These are phyloP conservation scores for Pseudopodoces humilis DNA, from an alignment of 2,113 vertebrate genomes.

Conservation along the genomic window DNA sequence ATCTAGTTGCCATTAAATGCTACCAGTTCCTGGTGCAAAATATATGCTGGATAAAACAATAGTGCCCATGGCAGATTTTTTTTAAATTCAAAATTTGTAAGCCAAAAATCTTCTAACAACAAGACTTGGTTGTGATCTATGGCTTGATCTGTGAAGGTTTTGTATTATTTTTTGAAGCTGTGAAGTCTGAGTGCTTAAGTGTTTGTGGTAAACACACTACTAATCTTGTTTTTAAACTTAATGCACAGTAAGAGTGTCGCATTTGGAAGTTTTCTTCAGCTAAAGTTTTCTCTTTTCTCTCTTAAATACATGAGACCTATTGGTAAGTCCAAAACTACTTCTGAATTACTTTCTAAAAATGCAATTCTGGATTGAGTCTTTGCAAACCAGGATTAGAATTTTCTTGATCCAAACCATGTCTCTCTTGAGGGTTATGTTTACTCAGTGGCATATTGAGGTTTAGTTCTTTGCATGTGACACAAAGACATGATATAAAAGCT, in stretches of 20 bases:
- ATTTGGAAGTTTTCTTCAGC: neutral
- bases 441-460: fast-evolving
- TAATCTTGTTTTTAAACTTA: neutral
- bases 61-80: neutral
- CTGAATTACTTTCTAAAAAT: neutral
- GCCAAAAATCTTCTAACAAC: neutral
- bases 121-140: neutral
- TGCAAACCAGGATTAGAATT: neutral
- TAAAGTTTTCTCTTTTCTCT: neutral
- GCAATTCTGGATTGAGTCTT: neutral
- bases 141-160: neutral
- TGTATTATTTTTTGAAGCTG: neutral
- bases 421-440: neutral
- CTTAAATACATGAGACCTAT: neutral
- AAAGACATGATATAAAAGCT: neutral
- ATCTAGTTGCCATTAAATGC: neutral
- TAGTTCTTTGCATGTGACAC: neutral
- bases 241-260: neutral
- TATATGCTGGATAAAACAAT: neutral
- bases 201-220: neutral
- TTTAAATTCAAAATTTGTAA: neutral
- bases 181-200: neutral
- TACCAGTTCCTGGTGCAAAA: neutral
- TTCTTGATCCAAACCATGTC: neutral
- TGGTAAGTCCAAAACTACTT: neutral